phyloP scores from a whole-genome alignment of 2,888 invertebrate species.

The Drosophila mimica region DNA sequence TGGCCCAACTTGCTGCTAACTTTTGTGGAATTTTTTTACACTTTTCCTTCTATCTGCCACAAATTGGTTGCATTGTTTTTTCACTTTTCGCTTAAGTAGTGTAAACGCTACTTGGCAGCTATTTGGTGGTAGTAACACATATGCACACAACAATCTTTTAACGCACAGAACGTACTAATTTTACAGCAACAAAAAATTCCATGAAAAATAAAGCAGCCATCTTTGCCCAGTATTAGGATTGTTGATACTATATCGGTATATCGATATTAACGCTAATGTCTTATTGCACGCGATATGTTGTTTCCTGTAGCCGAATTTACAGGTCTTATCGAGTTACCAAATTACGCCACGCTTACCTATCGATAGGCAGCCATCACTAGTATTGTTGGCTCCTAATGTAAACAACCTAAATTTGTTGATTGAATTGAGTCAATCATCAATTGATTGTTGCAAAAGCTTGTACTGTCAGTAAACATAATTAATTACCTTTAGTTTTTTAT shows the following conservation, averaged over 20 bases:
- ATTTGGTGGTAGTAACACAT: conserved; percentile 35
- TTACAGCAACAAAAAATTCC: conserved; percentile 62
- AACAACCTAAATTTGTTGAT: not conserved
- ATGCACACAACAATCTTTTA: conserved; percentile 45
- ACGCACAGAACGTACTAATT: conserved; percentile 39
- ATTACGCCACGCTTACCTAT: conserved; percentile 4
- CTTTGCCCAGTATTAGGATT: conserved; percentile 58
- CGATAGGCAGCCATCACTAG: conserved; percentile 11
- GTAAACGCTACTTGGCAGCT: not conserved
- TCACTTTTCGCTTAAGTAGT: conserved; percentile 2
- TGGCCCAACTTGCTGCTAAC: conserved; percentile 57
- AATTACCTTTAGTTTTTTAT: not conserved
- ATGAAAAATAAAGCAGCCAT: conserved; percentile 65
- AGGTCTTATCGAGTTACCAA: conserved; percentile 19
- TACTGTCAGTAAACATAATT: not conserved
- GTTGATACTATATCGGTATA: conserved; percentile 51
- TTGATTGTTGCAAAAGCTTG: not conserved
- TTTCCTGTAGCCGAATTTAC: conserved; percentile 16
- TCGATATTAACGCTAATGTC: conserved; percentile 28
- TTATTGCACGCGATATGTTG: conserved; percentile 11
- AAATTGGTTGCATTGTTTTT: conserved; percentile 35
- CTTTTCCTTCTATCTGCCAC: conserved; percentile 40
- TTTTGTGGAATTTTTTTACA: conserved; percentile 64
- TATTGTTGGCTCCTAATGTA: conserved; percentile 1
- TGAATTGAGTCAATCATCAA: not conserved